phyloP scores from a whole-genome alignment of 1,140 invertebrate species.

The Schlechtendalia chinensis region DNA sequence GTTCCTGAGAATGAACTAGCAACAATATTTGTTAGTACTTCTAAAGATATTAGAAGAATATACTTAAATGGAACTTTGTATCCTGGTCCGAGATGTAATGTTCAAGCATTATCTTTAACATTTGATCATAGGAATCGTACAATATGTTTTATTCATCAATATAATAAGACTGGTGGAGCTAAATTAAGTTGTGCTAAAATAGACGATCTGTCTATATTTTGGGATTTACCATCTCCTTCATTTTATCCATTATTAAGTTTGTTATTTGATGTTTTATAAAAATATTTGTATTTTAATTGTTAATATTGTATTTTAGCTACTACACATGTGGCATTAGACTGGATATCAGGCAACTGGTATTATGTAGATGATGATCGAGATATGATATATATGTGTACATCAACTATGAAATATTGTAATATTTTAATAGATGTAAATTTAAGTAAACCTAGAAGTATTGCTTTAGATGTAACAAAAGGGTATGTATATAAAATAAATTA shows the following conservation, averaged over 20 bases:
- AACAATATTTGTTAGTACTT: conserved; percentile 61
- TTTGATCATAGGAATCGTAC: conserved; percentile 64
- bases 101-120: conserved; percentile 60
- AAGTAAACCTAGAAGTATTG: conserved; percentile 73
- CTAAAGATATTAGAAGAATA: conserved; percentile 60
- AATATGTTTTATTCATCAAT: conserved; percentile 69
- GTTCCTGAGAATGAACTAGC: conserved; percentile 60
- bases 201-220: conserved; percentile 62
- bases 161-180: conserved; percentile 57
- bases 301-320: conserved; percentile 60
- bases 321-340: conserved; percentile 75
- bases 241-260: conserved; percentile 63
- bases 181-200: conserved; percentile 63
- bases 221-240: conserved; percentile 61
- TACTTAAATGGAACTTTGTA: conserved; percentile 60
- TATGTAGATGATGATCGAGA: conserved; percentile 73
- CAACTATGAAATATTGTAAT: conserved; percentile 64
- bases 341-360: conserved; percentile 84
- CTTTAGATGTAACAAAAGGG: conserved; percentile 77
- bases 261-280: conserved; percentile 52
- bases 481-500: conserved; percentile 53
- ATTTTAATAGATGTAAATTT: conserved; percentile 69
- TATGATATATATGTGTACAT: conserved; percentile 70
- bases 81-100: conserved; percentile 56
- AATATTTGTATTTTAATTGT: conserved; percentile 22